phyloP scores from a whole-genome alignment of 2,888 invertebrate genomes.

The Corythucha ciliata region DNA sequence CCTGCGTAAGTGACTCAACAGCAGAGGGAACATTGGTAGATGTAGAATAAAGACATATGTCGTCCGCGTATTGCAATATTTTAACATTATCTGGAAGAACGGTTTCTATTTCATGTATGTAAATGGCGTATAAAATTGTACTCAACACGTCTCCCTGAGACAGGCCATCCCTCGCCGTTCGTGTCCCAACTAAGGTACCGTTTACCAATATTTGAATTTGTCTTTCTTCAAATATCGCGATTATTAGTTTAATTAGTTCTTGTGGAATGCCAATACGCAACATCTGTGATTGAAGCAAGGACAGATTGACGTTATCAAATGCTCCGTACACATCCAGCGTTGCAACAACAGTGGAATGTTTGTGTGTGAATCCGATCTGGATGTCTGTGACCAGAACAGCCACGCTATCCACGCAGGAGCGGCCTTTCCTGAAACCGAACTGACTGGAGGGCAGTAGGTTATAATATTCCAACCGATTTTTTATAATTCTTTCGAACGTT shows the following conservation, averaged over 20 bases:
- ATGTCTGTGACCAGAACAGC: slow-evolving; percentile 10
- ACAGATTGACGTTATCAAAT: slow-evolving; percentile 22
- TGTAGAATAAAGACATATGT: slow-evolving; percentile 17
- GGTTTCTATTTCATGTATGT: neutral
- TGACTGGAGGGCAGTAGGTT: slow-evolving; percentile 18
- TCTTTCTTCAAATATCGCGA: neutral
- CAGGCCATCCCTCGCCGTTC: slow-evolving; percentile 6
- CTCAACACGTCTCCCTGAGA: slow-evolving; percentile 11
- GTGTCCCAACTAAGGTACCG: slow-evolving; percentile 3
- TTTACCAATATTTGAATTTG: slow-evolving; percentile 9
- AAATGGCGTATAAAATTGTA: slow-evolving; percentile 18
- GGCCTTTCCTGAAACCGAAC: slow-evolving; percentile 21
- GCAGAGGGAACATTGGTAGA: slow-evolving; percentile 4
- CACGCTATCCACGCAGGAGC: slow-evolving; percentile 17
- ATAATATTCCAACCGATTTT: slow-evolving; percentile 22
- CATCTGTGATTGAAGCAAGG: slow-evolving; percentile 9
- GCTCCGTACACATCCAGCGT: slow-evolving; percentile 21
- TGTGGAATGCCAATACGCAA: neutral
- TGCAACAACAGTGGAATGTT: slow-evolving; percentile 10
- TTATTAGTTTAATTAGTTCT: neutral
- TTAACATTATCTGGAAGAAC: neutral
- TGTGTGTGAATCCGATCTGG: slow-evolving; percentile 11
- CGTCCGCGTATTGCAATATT: slow-evolving; percentile 24
- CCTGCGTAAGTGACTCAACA: neutral
- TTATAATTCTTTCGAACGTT: slow-evolving; percentile 24